These are phyloP conservation scores for Lucilia sericata DNA, from an alignment of 1,140 invertebrate species.

Conservation along the genomic window DNA sequence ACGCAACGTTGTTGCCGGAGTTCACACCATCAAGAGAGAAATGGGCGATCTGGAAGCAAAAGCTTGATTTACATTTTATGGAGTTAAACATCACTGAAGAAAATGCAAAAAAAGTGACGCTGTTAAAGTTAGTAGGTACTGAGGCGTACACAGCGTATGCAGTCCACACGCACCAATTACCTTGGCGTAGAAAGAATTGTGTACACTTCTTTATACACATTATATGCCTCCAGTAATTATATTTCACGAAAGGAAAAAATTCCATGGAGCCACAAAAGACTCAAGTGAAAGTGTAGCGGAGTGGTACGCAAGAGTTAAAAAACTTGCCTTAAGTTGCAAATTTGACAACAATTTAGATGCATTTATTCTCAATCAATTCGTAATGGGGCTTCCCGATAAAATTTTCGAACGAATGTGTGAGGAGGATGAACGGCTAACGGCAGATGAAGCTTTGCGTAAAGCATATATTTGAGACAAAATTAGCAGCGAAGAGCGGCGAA, in stretches of 20 bases:
- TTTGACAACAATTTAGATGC: not conserved
- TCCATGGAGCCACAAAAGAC: not conserved
- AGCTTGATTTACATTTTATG: not conserved
- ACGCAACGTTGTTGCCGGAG: constrained; percentile 7
- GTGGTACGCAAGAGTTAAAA: not conserved
- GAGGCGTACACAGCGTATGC: not conserved
- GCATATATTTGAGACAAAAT: constrained; percentile 32
- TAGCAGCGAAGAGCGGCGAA: not conserved
- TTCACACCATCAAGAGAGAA: constrained; percentile 23
- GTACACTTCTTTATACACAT: not conserved
- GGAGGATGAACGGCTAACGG: constrained; percentile 25
- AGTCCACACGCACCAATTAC: not conserved
- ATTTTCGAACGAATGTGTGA: constrained; percentile 40
- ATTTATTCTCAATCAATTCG: constrained; percentile 11
- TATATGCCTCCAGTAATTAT: not conserved
- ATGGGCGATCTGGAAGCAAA: constrained; percentile 12
- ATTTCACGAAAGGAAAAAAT: not conserved
- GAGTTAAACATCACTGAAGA: not conserved
- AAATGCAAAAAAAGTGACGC: not conserved
- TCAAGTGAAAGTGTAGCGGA: not conserved
- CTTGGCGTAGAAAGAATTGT: not conserved
- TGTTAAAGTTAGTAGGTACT: not conserved
- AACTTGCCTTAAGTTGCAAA: not conserved
- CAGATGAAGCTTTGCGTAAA: constrained; percentile 4
- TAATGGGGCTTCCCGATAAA: not conserved